These are phyloP conservation scores for Xestia xanthographa DNA, from an alignment of 2,888 invertebrate species.

Conservation along the genomic window DNA sequence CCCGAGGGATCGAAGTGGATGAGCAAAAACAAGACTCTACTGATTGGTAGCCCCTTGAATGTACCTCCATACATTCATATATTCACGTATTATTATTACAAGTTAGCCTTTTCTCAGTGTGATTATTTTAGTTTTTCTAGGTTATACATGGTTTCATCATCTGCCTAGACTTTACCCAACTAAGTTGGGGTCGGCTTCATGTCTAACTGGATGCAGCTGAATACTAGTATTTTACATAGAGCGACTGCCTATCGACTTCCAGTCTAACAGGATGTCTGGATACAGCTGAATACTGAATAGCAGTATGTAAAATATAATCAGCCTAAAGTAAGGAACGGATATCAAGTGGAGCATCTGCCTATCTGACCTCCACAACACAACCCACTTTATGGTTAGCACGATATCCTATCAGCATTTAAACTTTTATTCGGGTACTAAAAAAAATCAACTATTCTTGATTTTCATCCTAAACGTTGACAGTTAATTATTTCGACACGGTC, in stretches of 20 bases:
- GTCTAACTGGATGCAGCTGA: neutral
- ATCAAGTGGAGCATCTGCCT: neutral
- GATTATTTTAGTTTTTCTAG: constrained; percentile 3
- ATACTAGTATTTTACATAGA: neutral
- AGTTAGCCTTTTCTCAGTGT: neutral
- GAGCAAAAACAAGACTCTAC: constrained; percentile 40
- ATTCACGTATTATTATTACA: neutral
- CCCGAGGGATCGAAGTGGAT: constrained; percentile 25
- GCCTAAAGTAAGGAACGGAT: neutral
- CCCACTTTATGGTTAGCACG: neutral
- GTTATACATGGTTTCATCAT: neutral
- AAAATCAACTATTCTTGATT: neutral
- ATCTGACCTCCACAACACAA: neutral
- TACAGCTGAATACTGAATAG: neutral
- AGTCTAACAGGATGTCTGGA: neutral
- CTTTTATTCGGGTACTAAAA: neutral
- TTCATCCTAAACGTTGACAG: too few relatives aligned
- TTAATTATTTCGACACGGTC: too few relatives aligned
- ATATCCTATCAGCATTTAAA: neutral
- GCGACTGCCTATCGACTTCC: too few relatives aligned
- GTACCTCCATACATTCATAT: constrained; percentile 21
- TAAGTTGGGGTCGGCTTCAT: too few relatives aligned
- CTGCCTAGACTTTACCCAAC: too few relatives aligned
- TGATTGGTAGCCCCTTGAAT: constrained; percentile 37
- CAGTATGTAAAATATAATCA: neutral